These are phyloP conservation scores for Hydra vulgaris DNA, from an alignment of 30 jellyfish, hydroid and myxozoan species.

Conservation along the genomic window DNA sequence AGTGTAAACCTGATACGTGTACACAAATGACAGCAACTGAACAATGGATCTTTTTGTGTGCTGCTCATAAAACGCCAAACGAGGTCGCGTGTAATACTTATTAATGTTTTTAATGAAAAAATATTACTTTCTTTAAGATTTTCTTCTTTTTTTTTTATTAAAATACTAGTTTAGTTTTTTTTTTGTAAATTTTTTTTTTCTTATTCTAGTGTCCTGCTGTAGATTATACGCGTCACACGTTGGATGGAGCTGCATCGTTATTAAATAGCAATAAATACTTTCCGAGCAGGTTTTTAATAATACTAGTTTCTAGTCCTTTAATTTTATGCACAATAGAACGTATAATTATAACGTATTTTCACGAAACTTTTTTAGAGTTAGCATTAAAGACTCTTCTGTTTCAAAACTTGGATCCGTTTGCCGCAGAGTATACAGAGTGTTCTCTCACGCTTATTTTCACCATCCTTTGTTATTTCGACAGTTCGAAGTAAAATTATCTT, in stretches of 20 bases:
- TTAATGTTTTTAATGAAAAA: background rate
- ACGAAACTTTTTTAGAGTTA: conserved; percentile 52
- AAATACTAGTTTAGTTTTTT: no score
- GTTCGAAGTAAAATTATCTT: conserved; percentile 51
- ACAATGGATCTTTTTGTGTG: conserved; percentile 96
- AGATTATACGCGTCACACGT: conserved; percentile 91
- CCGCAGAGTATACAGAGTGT: conserved; percentile 85
- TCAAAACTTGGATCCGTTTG: conserved; percentile 94
- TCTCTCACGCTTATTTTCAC: conserved; percentile 95
- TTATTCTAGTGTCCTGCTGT: conserved; percentile 99
- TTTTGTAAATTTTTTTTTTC: no score
- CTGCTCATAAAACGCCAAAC: conserved; percentile 95
- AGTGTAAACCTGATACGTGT: conserved; percentile 96
- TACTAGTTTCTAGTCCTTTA: no score
- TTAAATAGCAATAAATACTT: conserved; percentile 88
- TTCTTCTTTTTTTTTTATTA: no score
- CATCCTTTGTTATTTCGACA: conserved; percentile 79
- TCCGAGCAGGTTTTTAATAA: conserved; percentile 93
- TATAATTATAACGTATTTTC: no score
- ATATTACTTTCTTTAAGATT: background rate
- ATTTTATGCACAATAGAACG: no score
- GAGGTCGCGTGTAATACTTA: conserved; percentile 43
- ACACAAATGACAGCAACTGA: conserved; percentile 99
- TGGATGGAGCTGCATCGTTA: conserved; percentile 96
- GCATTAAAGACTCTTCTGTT: conserved; percentile 96